A percentile compares a stretch with the other conserved stretches of the same genome.
Conservation (phyloP, 2,797 vertebrate genomes). For the Meriones psammophilus region DNA sequence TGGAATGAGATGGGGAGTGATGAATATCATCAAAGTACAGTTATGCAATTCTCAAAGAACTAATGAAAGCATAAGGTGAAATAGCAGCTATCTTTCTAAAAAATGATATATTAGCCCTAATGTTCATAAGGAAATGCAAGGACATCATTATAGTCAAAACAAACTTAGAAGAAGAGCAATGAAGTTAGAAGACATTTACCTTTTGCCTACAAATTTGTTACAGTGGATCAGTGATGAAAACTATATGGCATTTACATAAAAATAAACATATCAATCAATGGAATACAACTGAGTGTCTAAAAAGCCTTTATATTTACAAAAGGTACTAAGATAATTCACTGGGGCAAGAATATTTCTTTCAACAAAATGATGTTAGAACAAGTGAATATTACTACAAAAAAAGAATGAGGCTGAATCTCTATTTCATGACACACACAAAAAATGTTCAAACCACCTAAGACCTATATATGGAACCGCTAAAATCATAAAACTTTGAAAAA, state of each 20-base stretch:
- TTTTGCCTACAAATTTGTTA: neutral
- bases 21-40: neutral
- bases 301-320: neutral
- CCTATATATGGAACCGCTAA: neutral
- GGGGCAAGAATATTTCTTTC: neutral
- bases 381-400: neutral
- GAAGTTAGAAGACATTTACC: neutral
- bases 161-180: neutral
- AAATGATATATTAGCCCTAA: neutral
- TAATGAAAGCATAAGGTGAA: neutral
- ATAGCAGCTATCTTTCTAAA: neutral
- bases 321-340: neutral
- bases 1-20: neutral
- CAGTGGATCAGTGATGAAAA: neutral
- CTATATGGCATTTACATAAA: neutral
- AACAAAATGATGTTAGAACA: neutral
- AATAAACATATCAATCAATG: neutral
- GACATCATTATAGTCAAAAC: neutral
- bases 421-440: neutral
- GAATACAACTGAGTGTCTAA: neutral
- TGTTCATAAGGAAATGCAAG: neutral
- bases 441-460: neutral
- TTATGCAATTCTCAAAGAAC: neutral
- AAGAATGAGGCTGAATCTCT: neutral
- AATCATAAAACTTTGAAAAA: conserved; percentile 5